Evolutionary conservation across 2,797 vertebrate species (phyloP).

Genomic region (Hippopotamyrus pictus): DNA sequence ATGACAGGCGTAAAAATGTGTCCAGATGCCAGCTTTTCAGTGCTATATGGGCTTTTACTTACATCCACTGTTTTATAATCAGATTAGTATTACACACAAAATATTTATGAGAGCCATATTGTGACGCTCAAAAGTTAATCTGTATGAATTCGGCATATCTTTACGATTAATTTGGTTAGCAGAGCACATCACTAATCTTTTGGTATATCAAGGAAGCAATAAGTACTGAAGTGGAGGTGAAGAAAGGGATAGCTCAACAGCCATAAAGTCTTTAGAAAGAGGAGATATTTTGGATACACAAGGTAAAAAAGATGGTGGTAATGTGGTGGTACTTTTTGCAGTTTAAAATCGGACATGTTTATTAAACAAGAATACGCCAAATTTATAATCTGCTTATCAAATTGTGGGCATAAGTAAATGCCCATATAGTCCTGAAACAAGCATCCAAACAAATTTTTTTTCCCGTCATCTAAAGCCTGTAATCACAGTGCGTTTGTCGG

Average conservation of each 20-base stretch:
- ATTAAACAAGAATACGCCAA: background rate
- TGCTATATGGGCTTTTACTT: background rate
- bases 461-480: background rate
- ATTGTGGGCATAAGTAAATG: background rate
- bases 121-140: background rate
- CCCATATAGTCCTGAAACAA: background rate
- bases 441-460: background rate
- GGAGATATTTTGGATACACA: background rate
- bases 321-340: background rate
- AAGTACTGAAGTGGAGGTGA: background rate
- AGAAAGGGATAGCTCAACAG: background rate
- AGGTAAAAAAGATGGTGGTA: background rate
- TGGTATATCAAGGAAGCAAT: background rate
- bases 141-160: background rate
- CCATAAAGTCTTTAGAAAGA: background rate
- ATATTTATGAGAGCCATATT: background rate
- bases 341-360: background rate
- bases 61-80: background rate
- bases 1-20: background rate
- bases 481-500: background rate
- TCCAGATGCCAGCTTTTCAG: background rate
- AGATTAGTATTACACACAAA: background rate
- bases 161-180: background rate
- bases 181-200: background rate
- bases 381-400: background rate